Evolutionary conservation across 1,140 invertebrate species (phyloP), one percentile per base, ranked within the genome.

Genomic region (Ceratosolen fusciceps): DNA sequence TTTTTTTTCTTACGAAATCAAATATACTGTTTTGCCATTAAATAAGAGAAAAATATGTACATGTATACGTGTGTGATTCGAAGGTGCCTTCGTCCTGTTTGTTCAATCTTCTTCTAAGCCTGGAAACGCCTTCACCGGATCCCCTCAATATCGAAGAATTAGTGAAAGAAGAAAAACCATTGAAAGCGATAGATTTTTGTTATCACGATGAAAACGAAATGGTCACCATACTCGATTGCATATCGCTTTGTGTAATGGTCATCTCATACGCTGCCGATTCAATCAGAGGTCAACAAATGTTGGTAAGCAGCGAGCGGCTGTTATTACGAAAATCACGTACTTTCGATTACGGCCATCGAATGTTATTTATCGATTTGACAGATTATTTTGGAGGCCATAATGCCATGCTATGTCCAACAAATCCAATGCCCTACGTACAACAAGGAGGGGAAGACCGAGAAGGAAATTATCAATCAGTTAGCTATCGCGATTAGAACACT

Each of bases 211-310:
- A 99, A 86, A 95, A 96, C 62, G 97, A 98, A 90, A 96, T 97
- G 91, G 96, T 98, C 29, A 96, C 95, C 12, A 95, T 99, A 2
- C 88, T 98, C 39, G 97, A 99, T 88, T 98, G 96, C 83, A 97
- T 98, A 83, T 97, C 96, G 8, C 92, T 98, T 29, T 98, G 97
- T 87, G 98, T 99, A 0, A 99, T 99, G 93, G 98, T 99, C 0
- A 96, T 99, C 21, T 97, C 98, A 1, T 99, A 99, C 90, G 96
- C 98, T 0, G 96, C 98, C 21, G 98, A 99, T 90, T 98, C 98
- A 62, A 93, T 96, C 68, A 91, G 99, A 82, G 97, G 97, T 52
- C 97, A 98, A 89, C 98, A 99, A 91, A 99, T 99, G 98, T 91
- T 99, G 87, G 95, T 96, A 88, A 92, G 91, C 78, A 56, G 72